Percentiles rank a stretch among this genome's conserved stretches.
phyloP scores from a whole-genome alignment of 2,888 invertebrate species.

The Lymantria dispar region DNA sequence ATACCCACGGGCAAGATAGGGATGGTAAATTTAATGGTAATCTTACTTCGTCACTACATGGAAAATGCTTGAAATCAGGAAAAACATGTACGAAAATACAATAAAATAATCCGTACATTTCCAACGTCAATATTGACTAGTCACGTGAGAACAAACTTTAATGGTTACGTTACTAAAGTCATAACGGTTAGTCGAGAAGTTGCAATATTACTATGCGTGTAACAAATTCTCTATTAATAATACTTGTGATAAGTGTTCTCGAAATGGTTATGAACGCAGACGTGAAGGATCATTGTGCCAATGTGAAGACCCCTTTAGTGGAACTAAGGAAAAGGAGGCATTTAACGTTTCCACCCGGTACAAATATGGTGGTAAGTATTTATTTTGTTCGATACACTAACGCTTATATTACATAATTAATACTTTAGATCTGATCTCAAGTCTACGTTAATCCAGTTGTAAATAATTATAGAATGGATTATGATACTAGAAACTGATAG shows the following conservation, averaged over 20 bases:
- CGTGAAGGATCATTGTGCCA: slow-evolving; percentile 49
- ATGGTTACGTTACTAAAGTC: slow-evolving; percentile 6
- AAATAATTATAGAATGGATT: no score
- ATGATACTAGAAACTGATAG: no score
- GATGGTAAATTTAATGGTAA: no score
- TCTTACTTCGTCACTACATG: no score
- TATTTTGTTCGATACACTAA: not conserved
- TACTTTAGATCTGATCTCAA: no score
- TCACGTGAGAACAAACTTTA: slow-evolving; percentile 7
- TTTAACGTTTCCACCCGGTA: slow-evolving; percentile 62
- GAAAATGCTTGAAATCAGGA: no score
- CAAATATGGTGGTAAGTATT: slow-evolving; percentile 58
- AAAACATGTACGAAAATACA: not conserved
- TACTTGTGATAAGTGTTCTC: slow-evolving; percentile 23
- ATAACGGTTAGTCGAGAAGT: slow-evolving; percentile 4
- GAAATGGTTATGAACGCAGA: slow-evolving; percentile 25
- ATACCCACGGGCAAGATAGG: no score
- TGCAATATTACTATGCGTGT: slow-evolving; percentile 20
- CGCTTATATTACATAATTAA: no score
- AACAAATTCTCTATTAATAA: slow-evolving; percentile 16
- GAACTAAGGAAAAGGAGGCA: slow-evolving; percentile 58
- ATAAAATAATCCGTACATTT: slow-evolving; percentile 4
- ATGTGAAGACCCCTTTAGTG: slow-evolving; percentile 51
- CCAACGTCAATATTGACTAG: slow-evolving; percentile 9
- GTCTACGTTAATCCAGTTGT: no score